These are phyloP conservation scores for Podarcis muralis DNA, from an alignment of 2,113 vertebrate species.

Conservation along the genomic window DNA sequence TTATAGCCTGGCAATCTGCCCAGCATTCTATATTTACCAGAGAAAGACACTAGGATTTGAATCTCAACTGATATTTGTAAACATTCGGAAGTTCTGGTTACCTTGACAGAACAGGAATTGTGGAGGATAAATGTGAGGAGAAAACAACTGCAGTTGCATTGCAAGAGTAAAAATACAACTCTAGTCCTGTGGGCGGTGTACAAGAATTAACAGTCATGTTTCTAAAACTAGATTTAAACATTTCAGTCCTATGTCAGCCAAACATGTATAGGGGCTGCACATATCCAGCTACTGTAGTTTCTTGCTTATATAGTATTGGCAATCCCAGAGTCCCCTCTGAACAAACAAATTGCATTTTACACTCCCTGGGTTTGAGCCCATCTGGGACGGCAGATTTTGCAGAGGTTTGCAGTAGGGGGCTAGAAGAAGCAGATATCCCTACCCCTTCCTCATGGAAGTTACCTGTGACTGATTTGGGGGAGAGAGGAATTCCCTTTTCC, in stretches of 20 bases:
- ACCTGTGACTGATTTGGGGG: no score
- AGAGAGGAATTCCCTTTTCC: no score
- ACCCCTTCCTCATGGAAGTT: no score
- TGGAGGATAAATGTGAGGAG: not conserved
- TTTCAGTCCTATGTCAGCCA: not conserved
- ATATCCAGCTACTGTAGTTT: not conserved
- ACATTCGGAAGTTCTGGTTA: not conserved
- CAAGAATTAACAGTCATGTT: not conserved
- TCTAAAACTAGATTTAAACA: not conserved
- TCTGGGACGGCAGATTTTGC: no score
- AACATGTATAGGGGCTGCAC: not conserved
- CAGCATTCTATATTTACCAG: not conserved
- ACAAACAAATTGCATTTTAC: not conserved
- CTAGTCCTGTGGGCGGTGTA: not conserved
- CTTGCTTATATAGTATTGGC: not conserved
- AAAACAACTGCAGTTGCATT: not conserved
- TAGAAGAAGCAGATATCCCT: no score
- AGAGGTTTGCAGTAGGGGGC: no score
- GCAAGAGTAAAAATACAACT: not conserved
- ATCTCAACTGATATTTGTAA: not conserved
- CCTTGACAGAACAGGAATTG: not conserved
- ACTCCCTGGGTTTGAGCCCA: not conserved
- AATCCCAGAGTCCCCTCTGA: not conserved
- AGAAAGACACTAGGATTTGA: not conserved
- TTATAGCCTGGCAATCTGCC: conserved; percentile 23